Percentiles rank a stretch among this genome's conserved stretches.
These are phyloP conservation scores for Argopecten irradians DNA, from an alignment of 1,140 invertebrate genomes.

Conservation along the genomic window DNA sequence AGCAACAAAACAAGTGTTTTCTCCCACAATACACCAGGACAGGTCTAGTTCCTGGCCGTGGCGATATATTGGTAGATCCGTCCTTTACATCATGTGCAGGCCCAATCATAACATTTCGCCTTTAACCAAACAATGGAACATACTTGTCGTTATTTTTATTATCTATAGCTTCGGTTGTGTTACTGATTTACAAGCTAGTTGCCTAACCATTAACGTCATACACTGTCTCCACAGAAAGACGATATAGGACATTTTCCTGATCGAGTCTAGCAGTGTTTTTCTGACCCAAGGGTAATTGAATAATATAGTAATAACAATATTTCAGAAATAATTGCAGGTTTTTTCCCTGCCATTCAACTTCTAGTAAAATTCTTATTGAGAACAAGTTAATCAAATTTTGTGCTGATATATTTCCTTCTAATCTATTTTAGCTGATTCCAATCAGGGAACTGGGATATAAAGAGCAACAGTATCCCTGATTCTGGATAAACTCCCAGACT, in stretches of 20 bases:
- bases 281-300: constrained; percentile 6
- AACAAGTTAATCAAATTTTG: not conserved
- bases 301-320: not conserved
- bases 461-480: not conserved
- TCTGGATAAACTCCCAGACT: not conserved
- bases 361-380: not conserved
- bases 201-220: not conserved
- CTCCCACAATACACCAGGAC: not conserved
- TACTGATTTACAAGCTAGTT: not conserved
- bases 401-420: not conserved
- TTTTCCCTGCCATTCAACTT: not conserved
- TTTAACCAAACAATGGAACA: constrained; percentile 2
- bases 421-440: not conserved
- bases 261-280: not conserved
- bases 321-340: not conserved
- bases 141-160: not conserved
- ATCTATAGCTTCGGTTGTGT: not conserved
- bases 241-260: constrained; percentile 14
- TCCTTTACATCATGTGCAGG: not conserved
- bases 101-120: not conserved
- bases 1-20: not conserved
- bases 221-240: not conserved
- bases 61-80: constrained; percentile 14
- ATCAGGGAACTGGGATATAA: not conserved
- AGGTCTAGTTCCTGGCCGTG: not conserved